Conservation (phyloP, 2,113 vertebrate genomes). For the Poecile atricapillus region DNA sequence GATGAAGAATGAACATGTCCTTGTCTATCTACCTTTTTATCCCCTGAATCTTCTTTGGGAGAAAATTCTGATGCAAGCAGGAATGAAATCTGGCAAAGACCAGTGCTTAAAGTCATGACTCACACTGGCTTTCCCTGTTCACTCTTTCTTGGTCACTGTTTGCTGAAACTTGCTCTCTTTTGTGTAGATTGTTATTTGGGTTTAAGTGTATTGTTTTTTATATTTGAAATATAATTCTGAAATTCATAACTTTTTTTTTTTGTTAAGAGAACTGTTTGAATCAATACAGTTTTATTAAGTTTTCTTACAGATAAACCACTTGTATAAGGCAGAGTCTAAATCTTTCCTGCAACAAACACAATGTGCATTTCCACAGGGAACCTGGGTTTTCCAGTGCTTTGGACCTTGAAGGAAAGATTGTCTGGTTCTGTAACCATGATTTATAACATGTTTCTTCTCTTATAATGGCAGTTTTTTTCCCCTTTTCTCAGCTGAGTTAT, state of each 20-base stretch:
- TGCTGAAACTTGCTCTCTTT: neutral
- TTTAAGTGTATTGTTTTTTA: neutral
- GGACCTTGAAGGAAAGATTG: neutral
- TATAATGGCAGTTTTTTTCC: constrained; percentile 6
- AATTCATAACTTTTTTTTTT: neutral
- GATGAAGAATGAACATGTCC: neutral
- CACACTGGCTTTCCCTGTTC: neutral
- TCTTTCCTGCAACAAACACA: neutral
- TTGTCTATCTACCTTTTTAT: neutral
- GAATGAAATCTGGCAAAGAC: neutral
- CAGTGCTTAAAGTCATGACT: neutral
- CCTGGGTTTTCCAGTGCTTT: neutral
- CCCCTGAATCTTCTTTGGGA: neutral
- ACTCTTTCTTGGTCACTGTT: neutral
- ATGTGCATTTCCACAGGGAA: neutral
- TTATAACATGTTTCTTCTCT: neutral
- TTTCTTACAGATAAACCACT: constrained; percentile 39
- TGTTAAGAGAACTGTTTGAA: constrained; percentile 15
- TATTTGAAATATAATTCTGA: constrained; percentile 9
- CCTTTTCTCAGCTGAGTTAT: neutral
- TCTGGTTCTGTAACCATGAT: neutral
- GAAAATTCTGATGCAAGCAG: neutral
- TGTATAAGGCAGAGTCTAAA: neutral
- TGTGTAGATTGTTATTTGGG: neutral
- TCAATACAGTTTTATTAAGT: constrained; percentile 7